Evolutionary conservation across 2,888 invertebrate species (phyloP).

Genomic region (Diaperis boleti): DNA sequence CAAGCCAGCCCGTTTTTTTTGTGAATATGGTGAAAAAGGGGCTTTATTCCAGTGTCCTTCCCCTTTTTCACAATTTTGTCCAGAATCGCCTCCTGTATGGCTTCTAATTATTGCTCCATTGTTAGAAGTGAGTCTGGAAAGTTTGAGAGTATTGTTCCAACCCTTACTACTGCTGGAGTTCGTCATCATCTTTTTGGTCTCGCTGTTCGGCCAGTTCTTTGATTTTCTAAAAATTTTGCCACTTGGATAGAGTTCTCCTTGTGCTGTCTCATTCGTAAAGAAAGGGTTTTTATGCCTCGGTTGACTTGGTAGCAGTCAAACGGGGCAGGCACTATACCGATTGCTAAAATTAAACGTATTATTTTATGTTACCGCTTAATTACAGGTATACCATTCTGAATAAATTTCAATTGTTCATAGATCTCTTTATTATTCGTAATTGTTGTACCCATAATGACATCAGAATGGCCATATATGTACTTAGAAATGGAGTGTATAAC

Average conservation of each 20-base stretch:
- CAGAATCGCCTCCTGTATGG: too few species aligned
- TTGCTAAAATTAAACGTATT: conserved; percentile 68
- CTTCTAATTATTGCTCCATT: too few species aligned
- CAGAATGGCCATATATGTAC: conserved; percentile 98
- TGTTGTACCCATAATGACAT: conserved; percentile 95
- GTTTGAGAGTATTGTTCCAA: too few species aligned
- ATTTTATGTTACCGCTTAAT: background rate
- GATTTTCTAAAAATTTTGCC: conserved; percentile 84
- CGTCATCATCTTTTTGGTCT: too few species aligned
- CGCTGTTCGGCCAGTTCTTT: too few species aligned
- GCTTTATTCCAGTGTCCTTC: too few species aligned
- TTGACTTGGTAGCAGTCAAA: conserved; percentile 96
- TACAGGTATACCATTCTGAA: conserved; percentile 83
- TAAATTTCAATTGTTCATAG: conserved; percentile 79
- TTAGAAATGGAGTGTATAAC: conserved; percentile 94
- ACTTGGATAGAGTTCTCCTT: conserved; percentile 81
- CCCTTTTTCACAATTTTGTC: too few species aligned
- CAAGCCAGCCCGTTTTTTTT: too few species aligned
- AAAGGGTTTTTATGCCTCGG: conserved; percentile 92
- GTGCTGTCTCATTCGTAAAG: conserved; percentile 92
- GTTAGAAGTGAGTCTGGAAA: too few species aligned
- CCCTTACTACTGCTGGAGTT: too few species aligned
- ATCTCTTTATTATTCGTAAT: conserved; percentile 80
- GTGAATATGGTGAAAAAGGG: too few species aligned
- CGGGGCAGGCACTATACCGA: conserved; percentile 95